These are phyloP conservation scores for Arion vulgaris DNA, from an alignment of 1,140 invertebrate genomes.

Conservation along the genomic window DNA sequence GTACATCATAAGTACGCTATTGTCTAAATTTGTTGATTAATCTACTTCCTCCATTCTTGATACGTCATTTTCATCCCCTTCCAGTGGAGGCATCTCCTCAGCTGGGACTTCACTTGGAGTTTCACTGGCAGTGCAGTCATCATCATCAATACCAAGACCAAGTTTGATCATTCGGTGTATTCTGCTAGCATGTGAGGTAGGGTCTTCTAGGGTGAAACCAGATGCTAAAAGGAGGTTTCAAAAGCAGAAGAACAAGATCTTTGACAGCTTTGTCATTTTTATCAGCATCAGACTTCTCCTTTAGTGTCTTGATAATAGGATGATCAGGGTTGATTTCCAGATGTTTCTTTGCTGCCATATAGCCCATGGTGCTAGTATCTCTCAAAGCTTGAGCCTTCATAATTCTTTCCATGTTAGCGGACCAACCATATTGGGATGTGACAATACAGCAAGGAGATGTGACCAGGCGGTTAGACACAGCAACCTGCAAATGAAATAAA, in stretches of 20 bases:
- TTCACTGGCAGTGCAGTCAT: conserved; percentile 79
- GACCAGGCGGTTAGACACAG: conserved; percentile 94
- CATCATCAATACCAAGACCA: conserved; percentile 89
- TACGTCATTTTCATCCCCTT: conserved; percentile 86
- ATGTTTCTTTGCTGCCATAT: conserved; percentile 98
- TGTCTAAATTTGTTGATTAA: no score
- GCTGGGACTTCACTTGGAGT: conserved; percentile 79
- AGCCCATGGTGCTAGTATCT: conserved; percentile 97
- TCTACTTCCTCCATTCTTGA: conserved; percentile 99
- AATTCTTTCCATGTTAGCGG: conserved; percentile 99
- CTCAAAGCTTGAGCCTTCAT: conserved; percentile 98
- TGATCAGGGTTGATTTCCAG: conserved; percentile 99
- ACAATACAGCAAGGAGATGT: conserved; percentile 95
- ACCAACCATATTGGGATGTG: conserved; percentile 90
- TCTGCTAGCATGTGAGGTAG: conserved; percentile 74
- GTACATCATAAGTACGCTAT: no score
- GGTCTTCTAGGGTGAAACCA: conserved; percentile 68
- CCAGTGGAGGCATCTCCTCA: conserved; percentile 82
- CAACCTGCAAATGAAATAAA: conserved; percentile 71
- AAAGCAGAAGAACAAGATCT: conserved; percentile 71
- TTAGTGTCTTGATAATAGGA: conserved; percentile 90
- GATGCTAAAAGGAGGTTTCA: conserved; percentile 71
- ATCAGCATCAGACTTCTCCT: conserved; percentile 92
- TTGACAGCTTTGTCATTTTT: conserved; percentile 96
- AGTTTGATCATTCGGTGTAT: conserved; percentile 94